These are phyloP conservation scores for Ictidomys tridecemlineatus DNA, from an alignment of 2,113 vertebrate species.

Conservation along the genomic window DNA sequence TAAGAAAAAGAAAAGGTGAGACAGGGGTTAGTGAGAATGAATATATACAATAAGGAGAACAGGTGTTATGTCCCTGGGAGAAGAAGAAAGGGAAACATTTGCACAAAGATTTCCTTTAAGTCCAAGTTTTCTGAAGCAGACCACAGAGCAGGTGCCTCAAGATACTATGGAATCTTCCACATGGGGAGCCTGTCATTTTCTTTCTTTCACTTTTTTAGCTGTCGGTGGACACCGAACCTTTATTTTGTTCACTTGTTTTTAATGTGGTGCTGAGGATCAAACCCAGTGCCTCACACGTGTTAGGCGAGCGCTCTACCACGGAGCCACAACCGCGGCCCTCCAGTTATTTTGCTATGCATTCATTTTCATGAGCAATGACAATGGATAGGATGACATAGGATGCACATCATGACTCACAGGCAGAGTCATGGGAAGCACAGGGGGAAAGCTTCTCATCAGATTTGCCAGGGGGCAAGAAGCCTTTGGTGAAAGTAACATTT, in stretches of 20 bases:
- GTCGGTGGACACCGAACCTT: no score
- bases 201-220: no score
- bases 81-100: background rate
- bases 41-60: background rate
- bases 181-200: background rate
- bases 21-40: background rate
- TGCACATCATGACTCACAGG: fast-evolving
- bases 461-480: background rate
- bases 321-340: no score
- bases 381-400: background rate
- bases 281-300: no score
- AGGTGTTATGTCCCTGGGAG: no score
- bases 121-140: background rate
- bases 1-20: background rate
- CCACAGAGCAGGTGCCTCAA: background rate
- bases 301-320: no score
- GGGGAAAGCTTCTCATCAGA: background rate
- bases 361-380: background rate
- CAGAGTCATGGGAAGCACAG: background rate
- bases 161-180: background rate
- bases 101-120: background rate
- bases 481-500: background rate
- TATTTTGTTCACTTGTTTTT: no score
- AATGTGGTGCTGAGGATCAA: no score
- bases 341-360: background rate